These are phyloP conservation scores for Microcebus tavaratra DNA, from an alignment of 2,113 vertebrate species.

Conservation along the genomic window DNA sequence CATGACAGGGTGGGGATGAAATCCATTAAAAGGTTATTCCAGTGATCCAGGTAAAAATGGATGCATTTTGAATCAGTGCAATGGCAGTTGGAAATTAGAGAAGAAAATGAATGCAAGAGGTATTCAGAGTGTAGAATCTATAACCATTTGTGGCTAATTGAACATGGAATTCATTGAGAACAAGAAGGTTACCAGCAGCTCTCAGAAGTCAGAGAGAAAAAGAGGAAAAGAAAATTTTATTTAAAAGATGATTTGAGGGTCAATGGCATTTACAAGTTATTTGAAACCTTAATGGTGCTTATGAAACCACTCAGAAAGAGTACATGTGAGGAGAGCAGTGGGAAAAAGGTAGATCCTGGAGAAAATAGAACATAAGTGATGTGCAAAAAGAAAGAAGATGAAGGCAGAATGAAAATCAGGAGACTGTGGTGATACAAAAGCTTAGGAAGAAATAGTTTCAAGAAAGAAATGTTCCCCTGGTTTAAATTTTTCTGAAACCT, in stretches of 20 bases:
- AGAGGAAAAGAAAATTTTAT: neutral
- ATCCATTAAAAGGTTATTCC: neutral
- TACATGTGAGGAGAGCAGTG: neutral
- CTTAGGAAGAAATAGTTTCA: neutral
- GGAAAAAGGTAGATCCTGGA: neutral
- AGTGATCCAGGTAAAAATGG: neutral
- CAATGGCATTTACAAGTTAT: neutral
- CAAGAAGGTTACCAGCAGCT: neutral
- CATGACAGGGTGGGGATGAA: neutral
- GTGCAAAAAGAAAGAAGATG: neutral
- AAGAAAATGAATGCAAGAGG: neutral
- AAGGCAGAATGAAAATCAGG: neutral
- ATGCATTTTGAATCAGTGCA: neutral
- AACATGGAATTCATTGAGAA: neutral
- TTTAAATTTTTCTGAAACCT: constrained; percentile 13
- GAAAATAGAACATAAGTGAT: neutral
- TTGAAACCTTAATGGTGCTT: neutral
- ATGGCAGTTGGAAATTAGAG: neutral
- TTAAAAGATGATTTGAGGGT: neutral
- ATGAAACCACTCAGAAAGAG: neutral
- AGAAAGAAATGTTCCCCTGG: neutral
- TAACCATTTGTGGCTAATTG: neutral
- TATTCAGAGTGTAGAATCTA: neutral
- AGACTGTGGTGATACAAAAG: neutral
- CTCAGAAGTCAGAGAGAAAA: neutral